Conservation (phyloP, 2,113 vertebrate genomes). For the Bubo scandiacus region DNA sequence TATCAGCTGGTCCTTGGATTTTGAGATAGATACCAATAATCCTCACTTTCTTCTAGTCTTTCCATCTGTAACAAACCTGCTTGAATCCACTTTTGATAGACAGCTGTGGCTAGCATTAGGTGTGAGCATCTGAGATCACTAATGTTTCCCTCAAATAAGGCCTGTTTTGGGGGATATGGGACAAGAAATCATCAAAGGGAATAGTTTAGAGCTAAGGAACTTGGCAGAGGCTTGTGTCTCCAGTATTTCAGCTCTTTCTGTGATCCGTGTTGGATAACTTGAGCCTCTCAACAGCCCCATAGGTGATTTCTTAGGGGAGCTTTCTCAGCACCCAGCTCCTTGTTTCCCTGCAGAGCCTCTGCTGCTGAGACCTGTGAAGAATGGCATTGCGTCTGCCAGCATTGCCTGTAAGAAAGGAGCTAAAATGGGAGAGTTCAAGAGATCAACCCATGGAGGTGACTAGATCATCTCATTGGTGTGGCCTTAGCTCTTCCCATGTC, state of each 20-base stretch:
- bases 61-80: not conserved
- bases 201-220: not conserved
- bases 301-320: not conserved
- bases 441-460: too few relatives aligned
- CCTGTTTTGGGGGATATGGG: accelerated
- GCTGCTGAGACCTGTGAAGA: not conserved
- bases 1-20: not conserved
- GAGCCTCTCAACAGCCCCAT: not conserved
- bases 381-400: not conserved
- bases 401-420: not conserved
- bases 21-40: not conserved
- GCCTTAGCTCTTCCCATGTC: not conserved
- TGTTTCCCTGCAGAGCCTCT: not conserved
- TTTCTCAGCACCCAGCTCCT: not conserved
- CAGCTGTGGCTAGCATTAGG: not conserved
- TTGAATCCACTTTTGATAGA: not conserved
- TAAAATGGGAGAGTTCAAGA: not conserved
- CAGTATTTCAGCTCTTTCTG: not conserved
- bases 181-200: not conserved
- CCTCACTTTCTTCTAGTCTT: not conserved
- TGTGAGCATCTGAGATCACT: not conserved
- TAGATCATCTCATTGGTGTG: too few relatives aligned
- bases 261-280: not conserved
- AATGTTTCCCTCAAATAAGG: not conserved
- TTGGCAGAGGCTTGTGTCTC: not conserved